phyloP scores from a whole-genome alignment of 2,797 vertebrate species.

The Chelonia mydas region DNA sequence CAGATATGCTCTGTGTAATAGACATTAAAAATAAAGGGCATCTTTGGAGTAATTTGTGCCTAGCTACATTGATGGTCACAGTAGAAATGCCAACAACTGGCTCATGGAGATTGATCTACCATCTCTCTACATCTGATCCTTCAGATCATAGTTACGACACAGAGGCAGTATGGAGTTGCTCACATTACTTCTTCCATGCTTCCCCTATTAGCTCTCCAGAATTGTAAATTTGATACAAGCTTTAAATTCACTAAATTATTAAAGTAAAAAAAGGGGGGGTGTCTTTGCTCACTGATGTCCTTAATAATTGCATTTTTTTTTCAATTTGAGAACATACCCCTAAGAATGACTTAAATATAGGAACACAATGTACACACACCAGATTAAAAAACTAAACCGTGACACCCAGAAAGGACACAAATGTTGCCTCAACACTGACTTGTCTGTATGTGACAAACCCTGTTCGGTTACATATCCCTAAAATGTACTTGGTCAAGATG shows the following conservation, averaged over 20 bases:
- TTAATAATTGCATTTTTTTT: background rate
- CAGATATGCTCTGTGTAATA: background rate
- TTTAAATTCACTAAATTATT: slow-evolving; percentile 18
- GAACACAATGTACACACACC: background rate
- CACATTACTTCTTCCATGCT: slow-evolving; percentile 31
- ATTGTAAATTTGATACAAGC: slow-evolving; percentile 30
- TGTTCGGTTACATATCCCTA: background rate
- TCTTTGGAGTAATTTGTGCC: background rate
- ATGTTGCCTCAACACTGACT: background rate
- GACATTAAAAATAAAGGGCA: background rate
- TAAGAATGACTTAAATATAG: background rate
- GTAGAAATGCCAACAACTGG: background rate
- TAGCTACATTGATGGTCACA: background rate
- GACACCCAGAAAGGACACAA: background rate
- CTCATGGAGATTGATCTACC: background rate
- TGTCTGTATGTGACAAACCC: background rate
- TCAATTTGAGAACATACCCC: rapidly evolving
- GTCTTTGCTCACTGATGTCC: background rate
- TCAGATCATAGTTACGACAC: background rate
- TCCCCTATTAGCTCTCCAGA: slow-evolving; percentile 36
- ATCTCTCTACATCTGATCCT: background rate
- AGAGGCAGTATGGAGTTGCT: slow-evolving; percentile 12
- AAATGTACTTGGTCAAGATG: background rate
- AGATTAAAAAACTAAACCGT: background rate
- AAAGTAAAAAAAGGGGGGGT: background rate